Percentiles rank a stretch among this genome's conserved stretches.
These are phyloP conservation scores for Acromyrmex heyeri DNA, from an alignment of 1,140 invertebrate species.

Conservation along the genomic window DNA sequence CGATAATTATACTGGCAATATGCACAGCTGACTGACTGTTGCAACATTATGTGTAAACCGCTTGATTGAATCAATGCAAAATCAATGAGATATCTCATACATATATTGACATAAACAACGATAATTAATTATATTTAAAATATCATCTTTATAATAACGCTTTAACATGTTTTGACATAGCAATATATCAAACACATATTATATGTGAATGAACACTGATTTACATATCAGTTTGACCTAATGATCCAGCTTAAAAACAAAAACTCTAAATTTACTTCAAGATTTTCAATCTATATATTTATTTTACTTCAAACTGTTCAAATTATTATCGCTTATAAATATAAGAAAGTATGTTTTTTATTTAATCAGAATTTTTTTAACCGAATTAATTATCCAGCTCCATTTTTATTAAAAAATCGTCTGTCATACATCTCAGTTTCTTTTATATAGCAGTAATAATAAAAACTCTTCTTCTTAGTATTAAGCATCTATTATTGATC, in stretches of 20 bases:
- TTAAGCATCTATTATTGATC: background rate
- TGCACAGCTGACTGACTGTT: background rate
- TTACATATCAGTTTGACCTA: background rate
- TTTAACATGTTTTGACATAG: background rate
- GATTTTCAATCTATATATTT: background rate
- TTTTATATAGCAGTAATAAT: background rate
- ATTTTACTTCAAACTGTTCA: background rate
- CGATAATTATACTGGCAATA: slow-evolving; percentile 19
- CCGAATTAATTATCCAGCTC: slow-evolving; percentile 9
- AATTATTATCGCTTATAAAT: background rate
- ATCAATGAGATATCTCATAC: background rate
- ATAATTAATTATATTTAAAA: slow-evolving; percentile 29
- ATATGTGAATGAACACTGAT: background rate
- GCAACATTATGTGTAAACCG: background rate
- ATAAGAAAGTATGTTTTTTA: background rate
- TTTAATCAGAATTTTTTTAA: background rate
- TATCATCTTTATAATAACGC: background rate
- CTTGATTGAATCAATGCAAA: slow-evolving; percentile 13
- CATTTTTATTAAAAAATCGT: slow-evolving; percentile 11
- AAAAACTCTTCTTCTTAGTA: background rate
- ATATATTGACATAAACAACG: background rate
- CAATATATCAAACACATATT: background rate
- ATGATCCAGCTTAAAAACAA: background rate
- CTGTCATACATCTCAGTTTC: background rate
- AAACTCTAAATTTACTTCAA: background rate